Percentiles rank a stretch among this genome's conserved stretches.
phyloP scores from a whole-genome alignment of 2,797 vertebrate genomes.

The Dermochelys coriacea region DNA sequence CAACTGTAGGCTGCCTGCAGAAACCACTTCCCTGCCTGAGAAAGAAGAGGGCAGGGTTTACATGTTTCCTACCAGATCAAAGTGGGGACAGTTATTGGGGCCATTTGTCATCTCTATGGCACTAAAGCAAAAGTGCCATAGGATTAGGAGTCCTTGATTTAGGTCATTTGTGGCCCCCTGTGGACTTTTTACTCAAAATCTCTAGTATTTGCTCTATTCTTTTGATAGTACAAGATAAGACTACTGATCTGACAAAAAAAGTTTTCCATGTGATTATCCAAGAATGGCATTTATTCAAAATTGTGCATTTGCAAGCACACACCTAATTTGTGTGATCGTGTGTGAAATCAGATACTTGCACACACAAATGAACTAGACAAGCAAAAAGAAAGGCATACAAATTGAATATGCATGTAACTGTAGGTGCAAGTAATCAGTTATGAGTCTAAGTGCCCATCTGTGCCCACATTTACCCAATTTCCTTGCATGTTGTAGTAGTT shows the following conservation, averaged over 20 bases:
- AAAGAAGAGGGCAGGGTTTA: background rate
- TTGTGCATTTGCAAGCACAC: background rate
- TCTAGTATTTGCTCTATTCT: background rate
- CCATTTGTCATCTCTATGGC: slow-evolving; percentile 49
- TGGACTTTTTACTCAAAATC: slow-evolving; percentile 27
- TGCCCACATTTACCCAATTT: background rate
- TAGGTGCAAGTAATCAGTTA: background rate
- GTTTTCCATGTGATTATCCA: background rate
- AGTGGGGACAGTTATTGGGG: background rate
- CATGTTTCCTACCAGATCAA: slow-evolving; percentile 47
- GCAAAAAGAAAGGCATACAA: background rate
- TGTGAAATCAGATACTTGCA: background rate
- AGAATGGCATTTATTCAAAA: background rate
- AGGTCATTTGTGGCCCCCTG: background rate
- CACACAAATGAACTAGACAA: background rate
- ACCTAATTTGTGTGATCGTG: background rate
- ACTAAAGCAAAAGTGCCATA: background rate
- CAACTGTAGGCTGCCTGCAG: background rate
- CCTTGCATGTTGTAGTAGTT: background rate
- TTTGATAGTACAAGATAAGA: background rate
- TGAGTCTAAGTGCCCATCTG: background rate
- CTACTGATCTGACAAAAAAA: background rate
- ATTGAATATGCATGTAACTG: background rate
- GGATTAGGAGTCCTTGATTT: slow-evolving; percentile 34
- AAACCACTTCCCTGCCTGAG: slow-evolving; percentile 40